Conservation (phyloP, 2,888 invertebrate species). For the Nomada fabriciana region DNA sequence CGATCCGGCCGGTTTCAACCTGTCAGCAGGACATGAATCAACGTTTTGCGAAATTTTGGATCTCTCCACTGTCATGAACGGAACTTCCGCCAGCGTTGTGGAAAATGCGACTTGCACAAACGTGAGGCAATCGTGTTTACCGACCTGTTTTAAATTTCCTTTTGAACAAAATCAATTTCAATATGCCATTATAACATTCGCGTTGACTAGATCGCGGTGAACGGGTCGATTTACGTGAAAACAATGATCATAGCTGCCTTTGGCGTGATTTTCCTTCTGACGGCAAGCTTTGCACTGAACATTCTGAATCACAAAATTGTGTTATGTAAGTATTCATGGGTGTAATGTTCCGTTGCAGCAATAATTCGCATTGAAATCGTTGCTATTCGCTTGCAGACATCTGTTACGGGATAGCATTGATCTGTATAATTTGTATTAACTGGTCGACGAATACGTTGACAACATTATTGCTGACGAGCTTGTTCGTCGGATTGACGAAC, state of each 20-base stretch:
- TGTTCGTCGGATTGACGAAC: constrained; percentile 71
- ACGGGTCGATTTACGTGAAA: constrained; percentile 71
- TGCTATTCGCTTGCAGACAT: constrained; percentile 51
- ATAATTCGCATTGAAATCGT: not conserved
- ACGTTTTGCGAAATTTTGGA: constrained; percentile 79
- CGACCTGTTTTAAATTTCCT: not conserved
- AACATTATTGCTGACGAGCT: constrained; percentile 72
- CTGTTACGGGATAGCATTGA: constrained; percentile 63
- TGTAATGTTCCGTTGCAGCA: not conserved
- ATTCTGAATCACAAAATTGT: constrained; percentile 71
- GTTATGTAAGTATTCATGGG: constrained; percentile 64
- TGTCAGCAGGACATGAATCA: constrained; percentile 17
- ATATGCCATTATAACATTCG: not conserved
- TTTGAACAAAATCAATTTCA: not conserved
- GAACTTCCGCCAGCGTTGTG: not conserved
- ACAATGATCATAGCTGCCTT: constrained; percentile 68
- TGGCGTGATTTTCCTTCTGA: constrained; percentile 55
- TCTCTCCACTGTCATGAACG: constrained; percentile 40
- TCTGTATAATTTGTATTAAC: constrained; percentile 70
- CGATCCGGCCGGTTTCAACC: constrained; percentile 38
- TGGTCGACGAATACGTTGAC: constrained; percentile 73
- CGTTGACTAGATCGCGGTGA: constrained; percentile 46
- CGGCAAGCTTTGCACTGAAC: constrained; percentile 64
- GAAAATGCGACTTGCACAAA: constrained; percentile 34
- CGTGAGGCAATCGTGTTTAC: constrained; percentile 30